These are phyloP conservation scores for Sphenopsis melanotis DNA, from an alignment of 2,797 vertebrate species.

Conservation along the genomic window DNA sequence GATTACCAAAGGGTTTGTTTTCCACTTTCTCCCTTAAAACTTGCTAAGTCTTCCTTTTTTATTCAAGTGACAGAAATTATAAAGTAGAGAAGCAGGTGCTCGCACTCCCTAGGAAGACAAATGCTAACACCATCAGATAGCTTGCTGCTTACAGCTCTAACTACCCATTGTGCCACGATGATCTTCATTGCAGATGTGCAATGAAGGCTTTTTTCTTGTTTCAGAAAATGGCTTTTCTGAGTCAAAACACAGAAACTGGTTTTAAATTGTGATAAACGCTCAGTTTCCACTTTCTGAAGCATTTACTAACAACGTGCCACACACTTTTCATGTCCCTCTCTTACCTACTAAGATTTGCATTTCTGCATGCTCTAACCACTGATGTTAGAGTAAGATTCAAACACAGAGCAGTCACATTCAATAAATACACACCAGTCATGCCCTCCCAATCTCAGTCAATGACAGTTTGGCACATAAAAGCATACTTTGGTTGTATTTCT, in stretches of 20 bases:
- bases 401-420: neutral
- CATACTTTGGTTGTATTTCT: neutral
- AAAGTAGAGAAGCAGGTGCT: constrained; percentile 48
- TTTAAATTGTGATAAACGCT: neutral
- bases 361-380: neutral
- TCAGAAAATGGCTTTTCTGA: constrained; percentile 8
- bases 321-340: neutral
- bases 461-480: neutral
- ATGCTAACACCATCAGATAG: neutral
- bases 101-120: constrained; percentile 45
- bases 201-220: neutral
- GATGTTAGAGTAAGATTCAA: neutral
- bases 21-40: constrained; percentile 62
- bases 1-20: constrained; percentile 72
- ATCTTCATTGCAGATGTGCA: constrained; percentile 37
- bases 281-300: neutral
- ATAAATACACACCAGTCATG: neutral
- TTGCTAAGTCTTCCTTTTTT: constrained; percentile 68
- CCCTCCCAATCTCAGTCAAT: neutral
- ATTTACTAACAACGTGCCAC: neutral
- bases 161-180: neutral
- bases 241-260: neutral
- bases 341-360: neutral
- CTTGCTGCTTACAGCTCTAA: neutral
- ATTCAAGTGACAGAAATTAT: constrained; percentile 73